Conservation (phyloP, 2,888 invertebrate genomes). For the Isoperla grammatica region DNA sequence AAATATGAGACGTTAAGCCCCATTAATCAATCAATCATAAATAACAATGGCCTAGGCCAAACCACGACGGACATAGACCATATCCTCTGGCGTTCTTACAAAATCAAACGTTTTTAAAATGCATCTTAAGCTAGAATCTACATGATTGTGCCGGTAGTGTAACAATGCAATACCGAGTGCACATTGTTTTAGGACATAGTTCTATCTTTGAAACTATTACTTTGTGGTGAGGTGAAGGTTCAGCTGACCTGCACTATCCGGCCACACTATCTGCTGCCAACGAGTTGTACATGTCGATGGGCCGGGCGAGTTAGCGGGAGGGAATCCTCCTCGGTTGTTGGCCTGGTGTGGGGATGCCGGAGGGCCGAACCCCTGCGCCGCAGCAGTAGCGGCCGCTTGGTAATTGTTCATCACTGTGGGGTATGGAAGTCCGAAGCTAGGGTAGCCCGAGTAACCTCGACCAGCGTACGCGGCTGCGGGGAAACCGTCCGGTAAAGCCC, state of each 20-base stretch:
- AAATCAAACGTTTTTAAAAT: no score
- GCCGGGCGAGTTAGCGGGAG: conserved; percentile 83
- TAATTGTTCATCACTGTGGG: conserved; percentile 98
- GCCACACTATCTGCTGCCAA: conserved; percentile 75
- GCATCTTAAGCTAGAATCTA: no score
- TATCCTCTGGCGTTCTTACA: no score
- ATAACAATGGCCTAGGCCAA: no score
- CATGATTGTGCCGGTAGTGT: no score
- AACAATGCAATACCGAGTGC: no score
- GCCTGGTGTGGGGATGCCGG: conserved; percentile 75
- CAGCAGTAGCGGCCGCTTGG: conserved; percentile 71
- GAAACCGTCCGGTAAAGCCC: conserved; percentile 97
- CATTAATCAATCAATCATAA: no score
- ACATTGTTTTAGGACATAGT: no score
- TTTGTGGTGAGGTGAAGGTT: no score
- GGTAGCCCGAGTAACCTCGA: conserved; percentile 95
- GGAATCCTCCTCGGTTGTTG: conserved; percentile 68
- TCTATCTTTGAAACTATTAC: no score
- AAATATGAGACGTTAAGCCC: no score
- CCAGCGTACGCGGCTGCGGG: conserved; percentile 93
- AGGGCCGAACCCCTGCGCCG: conserved; percentile 67
- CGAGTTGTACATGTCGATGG: conserved; percentile 89
- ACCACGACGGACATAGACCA: no score
- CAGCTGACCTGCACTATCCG: conserved; percentile 96
- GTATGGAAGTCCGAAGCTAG: conserved; percentile 96